Evolutionary conservation across 2,888 invertebrate species (phyloP), one percentile per base, ranked within the genome.

Genomic region (Priocnemis perturbator): DNA sequence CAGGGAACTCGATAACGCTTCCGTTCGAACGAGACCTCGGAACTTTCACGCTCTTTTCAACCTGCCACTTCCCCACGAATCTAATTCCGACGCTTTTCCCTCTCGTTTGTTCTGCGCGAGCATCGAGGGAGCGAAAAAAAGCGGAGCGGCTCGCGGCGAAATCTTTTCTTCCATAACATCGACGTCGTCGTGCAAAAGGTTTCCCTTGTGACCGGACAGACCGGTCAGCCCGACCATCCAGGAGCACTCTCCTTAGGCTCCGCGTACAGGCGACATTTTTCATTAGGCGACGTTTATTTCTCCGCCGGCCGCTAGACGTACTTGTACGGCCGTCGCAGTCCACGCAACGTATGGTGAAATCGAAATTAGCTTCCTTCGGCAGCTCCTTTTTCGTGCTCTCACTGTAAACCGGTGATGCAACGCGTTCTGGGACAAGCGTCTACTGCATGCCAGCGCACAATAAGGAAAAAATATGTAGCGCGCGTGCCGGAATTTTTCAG

Each of bases 201-300:
- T 63, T 69, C 53, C 62, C 60, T 50, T 66, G 64, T 60, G 68
- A 79, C 77, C 57, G 71, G 81, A 76, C 75, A 74, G 73, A 81
- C 83, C 73, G 76, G 82, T 81, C 66, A 69, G 66, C 60, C 71
- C 55, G 62, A 57, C 67, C 47, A 77, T 77, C 75, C 67, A 65
- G 68, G 81, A 83, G 79, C 81, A 81, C 79, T 82, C 81, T 82
- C 81, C 74, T 75, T 74, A 70, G 72, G 72, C 74, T 67, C 67
- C 60, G 60, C 60, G 73, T 73, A 69, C 44, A 44, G 48, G 58
- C 61, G 66, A 48, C 65, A 65, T 69, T 50, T 19, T 50, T 19
- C 50, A 17, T 50, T 17, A 19, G 17, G 17, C 50, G 50, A 50
- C 17, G 17, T 50, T 17, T 50, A 2, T 50, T 50, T 50, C 50